Evolutionary conservation across 2,888 invertebrate species (phyloP).

Genomic region (Azorinus chamasolen): DNA sequence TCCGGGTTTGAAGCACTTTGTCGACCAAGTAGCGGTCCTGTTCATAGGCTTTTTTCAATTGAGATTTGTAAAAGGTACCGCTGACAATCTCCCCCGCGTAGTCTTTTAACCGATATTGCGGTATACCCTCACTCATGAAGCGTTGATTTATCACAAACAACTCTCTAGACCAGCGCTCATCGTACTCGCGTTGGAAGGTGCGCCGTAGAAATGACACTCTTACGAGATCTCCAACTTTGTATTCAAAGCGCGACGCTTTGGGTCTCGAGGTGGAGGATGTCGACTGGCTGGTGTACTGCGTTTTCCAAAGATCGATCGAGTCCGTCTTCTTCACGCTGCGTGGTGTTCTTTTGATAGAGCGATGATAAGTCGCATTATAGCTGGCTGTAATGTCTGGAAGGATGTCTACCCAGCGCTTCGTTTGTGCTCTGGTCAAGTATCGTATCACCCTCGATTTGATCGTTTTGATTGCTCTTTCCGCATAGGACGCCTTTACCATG

Average conservation of each 20-base stretch:
- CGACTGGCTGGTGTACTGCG: too few species aligned
- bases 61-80: slow-evolving; percentile 30
- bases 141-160: slow-evolving; percentile 36
- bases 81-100: neutral
- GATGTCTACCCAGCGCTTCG: too few species aligned
- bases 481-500: too few species aligned
- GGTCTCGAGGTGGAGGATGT: too few species aligned
- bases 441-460: too few species aligned
- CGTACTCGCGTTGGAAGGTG: slow-evolving; percentile 39
- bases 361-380: slow-evolving; percentile 45
- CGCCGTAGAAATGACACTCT: slow-evolving; percentile 29
- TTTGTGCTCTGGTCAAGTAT: too few species aligned
- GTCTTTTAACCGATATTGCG: slow-evolving; percentile 39
- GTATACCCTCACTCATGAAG: slow-evolving; percentile 24
- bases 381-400: too few species aligned
- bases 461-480: slow-evolving; percentile 45
- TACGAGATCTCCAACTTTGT: neutral
- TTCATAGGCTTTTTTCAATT: too few species aligned
- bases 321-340: too few species aligned
- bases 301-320: slow-evolving; percentile 8
- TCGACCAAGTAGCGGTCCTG: slow-evolving; percentile 34
- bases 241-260: neutral
- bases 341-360: slow-evolving; percentile 34
- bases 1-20: slow-evolving; percentile 25
- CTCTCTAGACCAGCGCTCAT: too few species aligned